Base-by-base conservation (phyloP, 2,113 vertebrate genomes). In the Lucifuga dentata region DNA sequence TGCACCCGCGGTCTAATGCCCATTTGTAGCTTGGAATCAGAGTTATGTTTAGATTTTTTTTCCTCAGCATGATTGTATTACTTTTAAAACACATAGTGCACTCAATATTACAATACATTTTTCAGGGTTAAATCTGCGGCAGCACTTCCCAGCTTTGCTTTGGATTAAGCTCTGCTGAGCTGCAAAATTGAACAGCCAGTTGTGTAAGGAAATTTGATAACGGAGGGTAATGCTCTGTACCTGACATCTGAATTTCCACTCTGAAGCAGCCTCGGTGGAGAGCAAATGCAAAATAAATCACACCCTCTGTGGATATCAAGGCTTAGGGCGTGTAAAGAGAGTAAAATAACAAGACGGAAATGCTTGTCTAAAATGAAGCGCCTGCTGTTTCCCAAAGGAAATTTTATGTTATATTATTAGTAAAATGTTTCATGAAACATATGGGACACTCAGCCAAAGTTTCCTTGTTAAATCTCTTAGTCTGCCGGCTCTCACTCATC, bases 181-280 rank as follows among this genome's bases (percentile, higher is more conserved):
- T 87, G 73, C 79, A 87, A 86, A 91, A 89, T 85, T 88, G 71
- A 85, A 86, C 83, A 68, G 81, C 75, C 86, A 88, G 60, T 67
- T 67, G 29, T 73, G 68, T 85, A 83, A 69, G 77, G 81, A 84
- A 65, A 83, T 83, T 52, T 80, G 84, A 85, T 80, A 86, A 88
- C 60, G 32, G 46, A 73, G 61, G 74, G 56, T 73, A 83, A 88
- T 49, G 19, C 73, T 53, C 26, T 57, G 52, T 80, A 76, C 68
- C 76, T 85, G 69, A 90, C 64, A 72, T 84, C 80, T 87, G 58
- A 81, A 82, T 87, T 73, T 50, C 61, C 51, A 65, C 74, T 80
- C 38, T 58, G 32, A 68, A 76, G 69, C 51, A 53, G 68, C 58
- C 3, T 19, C 51, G 55, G 33, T 67, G 73, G 53, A 62, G 49